Evolutionary conservation across 2,113 vertebrate genomes (phyloP).

Genomic region (Cygnus buccinator): DNA sequence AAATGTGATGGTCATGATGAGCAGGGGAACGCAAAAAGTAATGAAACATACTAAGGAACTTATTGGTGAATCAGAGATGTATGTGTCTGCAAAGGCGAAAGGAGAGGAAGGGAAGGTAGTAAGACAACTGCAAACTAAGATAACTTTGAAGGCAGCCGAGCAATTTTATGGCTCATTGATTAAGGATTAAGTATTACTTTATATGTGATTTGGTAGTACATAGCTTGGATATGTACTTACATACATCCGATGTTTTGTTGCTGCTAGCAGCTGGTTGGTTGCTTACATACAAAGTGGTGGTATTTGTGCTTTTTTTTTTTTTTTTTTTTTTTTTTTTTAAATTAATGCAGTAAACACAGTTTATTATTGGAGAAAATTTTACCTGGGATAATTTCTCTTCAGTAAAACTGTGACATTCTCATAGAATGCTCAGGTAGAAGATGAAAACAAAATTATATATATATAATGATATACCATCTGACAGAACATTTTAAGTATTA

Average conservation of each 20-base stretch:
- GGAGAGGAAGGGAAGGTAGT: not conserved
- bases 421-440: not conserved
- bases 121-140: not conserved
- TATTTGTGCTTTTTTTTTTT: not conserved
- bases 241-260: not conserved
- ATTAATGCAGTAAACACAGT: not conserved
- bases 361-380: not conserved
- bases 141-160: not conserved
- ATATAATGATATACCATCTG: not conserved
- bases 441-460: not conserved
- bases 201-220: not conserved
- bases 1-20: not conserved
- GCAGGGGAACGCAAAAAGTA: not conserved
- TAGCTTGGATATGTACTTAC: not conserved
- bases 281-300: not conserved
- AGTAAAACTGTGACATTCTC: not conserved
- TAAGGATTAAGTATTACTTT: not conserved
- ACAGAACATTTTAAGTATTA: not conserved
- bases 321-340: not conserved
- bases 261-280: not conserved
- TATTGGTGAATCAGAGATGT: not conserved
- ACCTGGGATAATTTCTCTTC: not conserved
- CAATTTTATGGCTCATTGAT: not conserved
- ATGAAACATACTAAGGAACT: not conserved
- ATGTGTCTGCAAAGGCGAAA: not conserved